Evolutionary conservation across 2,888 invertebrate species (phyloP).

Genomic region (Pemphredon lugubris): DNA sequence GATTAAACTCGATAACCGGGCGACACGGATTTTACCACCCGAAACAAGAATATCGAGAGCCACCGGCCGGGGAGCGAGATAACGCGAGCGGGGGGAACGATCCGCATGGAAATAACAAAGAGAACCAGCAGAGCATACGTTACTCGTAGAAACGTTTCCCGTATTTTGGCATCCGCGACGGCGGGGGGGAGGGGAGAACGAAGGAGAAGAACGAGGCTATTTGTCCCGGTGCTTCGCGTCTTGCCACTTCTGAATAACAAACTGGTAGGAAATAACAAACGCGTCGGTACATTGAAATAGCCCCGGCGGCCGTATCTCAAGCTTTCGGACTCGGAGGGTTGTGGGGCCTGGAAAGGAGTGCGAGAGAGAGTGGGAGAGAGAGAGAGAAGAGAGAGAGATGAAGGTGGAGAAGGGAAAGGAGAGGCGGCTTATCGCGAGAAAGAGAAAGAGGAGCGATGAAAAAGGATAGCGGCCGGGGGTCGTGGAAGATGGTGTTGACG

Average conservation of each 20-base stretch:
- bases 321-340: not conserved
- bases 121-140: slow-evolving; percentile 53
- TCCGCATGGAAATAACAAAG: slow-evolving; percentile 5
- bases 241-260: slow-evolving; percentile 76
- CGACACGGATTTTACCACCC: too few species aligned
- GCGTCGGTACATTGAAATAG: slow-evolving; percentile 80
- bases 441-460: slow-evolving; percentile 18
- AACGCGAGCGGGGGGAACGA: not conserved
- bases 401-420: too few species aligned
- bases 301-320: slow-evolving; percentile 77
- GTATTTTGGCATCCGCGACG: slow-evolving; percentile 29
- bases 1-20: too few species aligned
- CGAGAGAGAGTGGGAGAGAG: slow-evolving; percentile 28
- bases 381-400: too few species aligned
- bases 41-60: not conserved
- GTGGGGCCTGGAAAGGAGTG: slow-evolving; percentile 13
- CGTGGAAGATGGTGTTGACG: slow-evolving; percentile 44
- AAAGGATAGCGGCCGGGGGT: slow-evolving; percentile 24
- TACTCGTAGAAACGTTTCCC: slow-evolving; percentile 48
- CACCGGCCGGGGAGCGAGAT: too few species aligned
- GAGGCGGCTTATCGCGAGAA: slow-evolving; percentile 30
- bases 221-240: slow-evolving; percentile 63
- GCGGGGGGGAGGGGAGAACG: slow-evolving; percentile 17
- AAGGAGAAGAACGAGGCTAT: slow-evolving; percentile 67
- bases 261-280: slow-evolving; percentile 80